Conservation (phyloP, 2,888 invertebrate species). For the Meteorus cinctellus region DNA sequence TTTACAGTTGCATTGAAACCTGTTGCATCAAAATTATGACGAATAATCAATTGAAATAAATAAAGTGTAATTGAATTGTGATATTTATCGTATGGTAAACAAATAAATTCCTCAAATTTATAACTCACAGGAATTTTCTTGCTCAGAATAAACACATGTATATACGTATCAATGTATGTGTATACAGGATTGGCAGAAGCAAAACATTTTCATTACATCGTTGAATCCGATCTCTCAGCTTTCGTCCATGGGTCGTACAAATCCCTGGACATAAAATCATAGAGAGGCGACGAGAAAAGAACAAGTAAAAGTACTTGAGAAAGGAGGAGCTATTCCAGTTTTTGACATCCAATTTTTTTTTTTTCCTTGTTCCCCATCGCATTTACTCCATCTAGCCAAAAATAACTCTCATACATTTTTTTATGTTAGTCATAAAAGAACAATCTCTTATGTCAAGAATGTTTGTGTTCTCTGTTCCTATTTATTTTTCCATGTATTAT, state of each 20-base stretch:
- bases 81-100: neutral
- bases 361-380: slow-evolving; percentile 1
- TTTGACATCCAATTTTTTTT: slow-evolving; percentile 36
- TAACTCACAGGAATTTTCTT: neutral
- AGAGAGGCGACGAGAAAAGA: slow-evolving; percentile 5
- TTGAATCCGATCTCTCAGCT: slow-evolving; percentile 1
- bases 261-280: slow-evolving; percentile 28
- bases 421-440: neutral
- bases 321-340: slow-evolving; percentile 19
- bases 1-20: neutral
- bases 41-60: neutral
- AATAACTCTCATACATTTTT: slow-evolving; percentile 13
- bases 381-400: slow-evolving; percentile 10
- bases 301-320: slow-evolving; percentile 7
- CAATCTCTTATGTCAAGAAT: slow-evolving; percentile 1
- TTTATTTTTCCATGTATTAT: neutral
- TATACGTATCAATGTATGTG: neutral
- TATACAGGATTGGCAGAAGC: slow-evolving; percentile 2
- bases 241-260: slow-evolving; percentile 4
- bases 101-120: neutral
- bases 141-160: neutral
- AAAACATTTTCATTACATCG: slow-evolving; percentile 15
- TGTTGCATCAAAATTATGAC: neutral
- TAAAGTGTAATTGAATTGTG: neutral
- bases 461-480: neutral